Evolutionary conservation across 2,888 invertebrate genomes (phyloP).

Genomic region (Rotaria sp.): DNA sequence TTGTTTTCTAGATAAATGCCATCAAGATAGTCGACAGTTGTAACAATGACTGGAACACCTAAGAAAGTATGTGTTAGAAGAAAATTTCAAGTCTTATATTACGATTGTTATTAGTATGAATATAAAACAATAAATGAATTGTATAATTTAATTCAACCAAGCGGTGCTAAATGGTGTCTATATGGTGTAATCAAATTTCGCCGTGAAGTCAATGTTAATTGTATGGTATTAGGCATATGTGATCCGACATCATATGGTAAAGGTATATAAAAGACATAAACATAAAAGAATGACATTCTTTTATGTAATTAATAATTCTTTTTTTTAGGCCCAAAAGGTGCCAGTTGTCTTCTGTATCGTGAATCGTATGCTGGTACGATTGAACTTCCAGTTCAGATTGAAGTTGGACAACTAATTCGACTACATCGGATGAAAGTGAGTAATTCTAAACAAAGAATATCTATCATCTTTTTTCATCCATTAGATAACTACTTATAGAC

Average conservation of each 20-base stretch:
- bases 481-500: background rate
- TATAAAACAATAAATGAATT: slow-evolving; percentile 2
- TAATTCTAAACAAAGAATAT: background rate
- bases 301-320: background rate
- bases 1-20: background rate
- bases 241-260: slow-evolving; percentile 5
- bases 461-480: background rate
- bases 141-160: background rate
- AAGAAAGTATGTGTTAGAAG: background rate
- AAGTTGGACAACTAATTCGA: background rate
- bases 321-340: background rate
- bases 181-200: slow-evolving; percentile 17
- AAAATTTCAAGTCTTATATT: background rate
- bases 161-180: background rate
- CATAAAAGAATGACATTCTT: background rate
- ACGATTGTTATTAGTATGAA: background rate
- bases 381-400: background rate
- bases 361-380: slow-evolving; percentile 6
- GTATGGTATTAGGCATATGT: background rate
- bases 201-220: background rate
- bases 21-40: background rate
- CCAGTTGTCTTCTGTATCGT: background rate
- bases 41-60: background rate
- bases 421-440: slow-evolving; percentile 6
- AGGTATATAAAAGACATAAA: background rate